Base-by-base conservation (phyloP, 2,113 vertebrate genomes). In the Megaceryle torquata region DNA sequence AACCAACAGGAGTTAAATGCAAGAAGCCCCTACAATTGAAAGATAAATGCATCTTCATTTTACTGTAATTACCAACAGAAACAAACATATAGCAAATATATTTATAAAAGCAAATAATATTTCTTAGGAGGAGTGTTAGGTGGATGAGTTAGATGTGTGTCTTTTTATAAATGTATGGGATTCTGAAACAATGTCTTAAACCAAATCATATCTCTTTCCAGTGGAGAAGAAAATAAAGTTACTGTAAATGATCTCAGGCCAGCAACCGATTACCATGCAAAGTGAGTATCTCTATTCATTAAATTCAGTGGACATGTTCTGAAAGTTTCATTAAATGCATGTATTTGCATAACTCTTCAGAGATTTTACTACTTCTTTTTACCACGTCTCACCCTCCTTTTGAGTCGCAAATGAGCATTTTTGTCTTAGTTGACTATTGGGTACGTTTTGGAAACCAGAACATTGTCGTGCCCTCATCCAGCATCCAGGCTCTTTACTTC, bases 221-320 rank as follows among this genome's bases (percentile, higher is more conserved):
- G 99, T 92, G 99, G 99, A 94, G 98, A 99, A 97, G 98, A 99
- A 97, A 98, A 98, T 91, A 98, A 97, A 97, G 96, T 98, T 97
- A 98, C 98, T 96, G 98, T 99, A 97, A 98, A 99, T 97, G 98
- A 99, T 97, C 98, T 99, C 96, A 98, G 98, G 97, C 99, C 99
- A 98, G 99, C 99, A 96, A 99, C 98, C 77, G 99, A 99, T 97
- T 99, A 99, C 97, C 98, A 99, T 82, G 98, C 99, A 98, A 99
- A 99, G 99, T 99, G 95, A 97, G 98, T 89, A 89, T 37, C 39
- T 79, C 26, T 76, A 11, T 82, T 69, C 79, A 37, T 78, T 84
- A 79, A 15, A 82, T 29, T 57, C n/a, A 82, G 10, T 94, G 24
- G 41, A 65, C 83, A 88, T 87, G 19, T 77, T 95, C 95, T 75